Evolutionary conservation across 2,113 vertebrate genomes (phyloP), one percentile per base, ranked within the genome.

Genomic region (Indri indri): DNA sequence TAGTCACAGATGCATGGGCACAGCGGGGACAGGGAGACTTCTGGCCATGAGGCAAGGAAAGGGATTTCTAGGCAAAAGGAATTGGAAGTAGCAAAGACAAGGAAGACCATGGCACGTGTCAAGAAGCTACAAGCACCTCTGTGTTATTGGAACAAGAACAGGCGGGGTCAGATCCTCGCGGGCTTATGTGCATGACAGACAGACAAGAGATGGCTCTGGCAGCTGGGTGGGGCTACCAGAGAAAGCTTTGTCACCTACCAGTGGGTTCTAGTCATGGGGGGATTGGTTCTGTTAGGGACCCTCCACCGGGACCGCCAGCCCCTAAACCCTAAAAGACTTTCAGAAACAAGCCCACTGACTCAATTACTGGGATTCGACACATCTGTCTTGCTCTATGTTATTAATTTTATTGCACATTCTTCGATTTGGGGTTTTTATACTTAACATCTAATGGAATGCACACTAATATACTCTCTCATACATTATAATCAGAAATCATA

Each of bases 11-110:
- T 47, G 0, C 20, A 2, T 0, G 9, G 59, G 10, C 18, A 16
- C 32, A 2, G 1, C 0, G 3, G 59, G 54, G 11, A 23, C 0
- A 6, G 18, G 22, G 30, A 71, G 32, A 25, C 42, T 5, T 30
- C 65, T 42, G 30, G 50, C 59, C 32, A 16, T 1, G 2, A 34
- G 45, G n/a, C 13, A 59, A 79, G 52, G n/a, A 50, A 63, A 40
- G 59, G 18, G 42, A 59, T 52, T 54, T 57, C 68, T 42, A 32
- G 57, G 65, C 45, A 65, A 12, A 86, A 71, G 32, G 57, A 52
- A 42, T 3, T 8, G 42, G 63, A 57, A 74, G 8, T 7, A 40
- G 59, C 34, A 42, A 30, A 30, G 50, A 2, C 10, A 9, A 66
- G 20, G 25, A n/a, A 34, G 17, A 77, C 22, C 0, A 8, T 8